These are phyloP conservation scores for Periphyllus acericola DNA, from an alignment of 2,888 invertebrate genomes.

Conservation along the genomic window DNA sequence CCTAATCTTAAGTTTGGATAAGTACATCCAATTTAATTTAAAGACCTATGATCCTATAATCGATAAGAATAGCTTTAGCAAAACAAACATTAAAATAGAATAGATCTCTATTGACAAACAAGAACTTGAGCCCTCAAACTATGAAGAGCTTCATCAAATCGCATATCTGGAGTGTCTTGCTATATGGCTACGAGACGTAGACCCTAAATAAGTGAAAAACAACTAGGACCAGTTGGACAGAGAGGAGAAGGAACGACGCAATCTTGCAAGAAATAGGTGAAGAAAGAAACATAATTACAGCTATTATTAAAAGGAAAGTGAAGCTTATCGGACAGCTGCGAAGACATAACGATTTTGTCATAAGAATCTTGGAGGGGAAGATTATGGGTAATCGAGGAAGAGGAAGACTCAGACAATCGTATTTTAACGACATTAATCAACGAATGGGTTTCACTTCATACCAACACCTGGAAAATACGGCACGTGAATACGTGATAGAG, in stretches of 20 bases:
- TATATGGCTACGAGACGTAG: conserved; percentile 5
- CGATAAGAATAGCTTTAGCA: background rate
- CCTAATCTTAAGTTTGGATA: no score
- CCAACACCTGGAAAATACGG: background rate
- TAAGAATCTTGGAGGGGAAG: conserved; percentile 38
- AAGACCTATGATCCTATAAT: no score
- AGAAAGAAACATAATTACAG: background rate
- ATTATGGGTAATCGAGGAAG: conserved; percentile 30
- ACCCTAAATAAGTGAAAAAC: background rate
- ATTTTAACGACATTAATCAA: conserved; percentile 1
- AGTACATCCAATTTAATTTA: no score
- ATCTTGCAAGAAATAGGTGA: conserved; percentile 28
- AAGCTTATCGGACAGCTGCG: conserved; percentile 20
- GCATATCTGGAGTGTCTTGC: conserved; percentile 15
- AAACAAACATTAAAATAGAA: conserved; percentile 43
- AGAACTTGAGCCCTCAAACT: conserved; percentile 19
- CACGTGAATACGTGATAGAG: background rate
- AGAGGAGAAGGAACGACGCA: conserved; percentile 24
- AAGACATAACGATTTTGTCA: conserved; percentile 41
- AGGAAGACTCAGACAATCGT: conserved; percentile 16
- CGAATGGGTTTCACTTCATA: conserved; percentile 34
- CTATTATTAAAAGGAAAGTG: conserved; percentile 14
- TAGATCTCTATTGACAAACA: conserved; percentile 20
- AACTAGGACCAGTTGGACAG: background rate
- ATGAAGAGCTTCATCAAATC: conserved; percentile 36